Evolutionary conservation across 2,888 invertebrate species (phyloP), one percentile per base, ranked within the genome.

Genomic region (Yponomeuta evonymella): DNA sequence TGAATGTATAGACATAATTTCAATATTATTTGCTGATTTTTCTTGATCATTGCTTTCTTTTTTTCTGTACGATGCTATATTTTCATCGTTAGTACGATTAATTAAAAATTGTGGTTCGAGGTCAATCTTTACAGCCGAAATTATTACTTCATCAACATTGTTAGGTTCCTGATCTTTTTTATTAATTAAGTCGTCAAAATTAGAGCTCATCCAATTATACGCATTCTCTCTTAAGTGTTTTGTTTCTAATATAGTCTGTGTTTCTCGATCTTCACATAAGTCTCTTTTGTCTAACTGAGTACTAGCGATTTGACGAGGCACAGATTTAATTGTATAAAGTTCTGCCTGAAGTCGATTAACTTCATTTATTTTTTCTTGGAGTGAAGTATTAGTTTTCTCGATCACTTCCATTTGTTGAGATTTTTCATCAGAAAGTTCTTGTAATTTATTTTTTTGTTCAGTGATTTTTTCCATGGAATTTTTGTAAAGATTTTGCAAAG

Each of bases 351-450:
- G 75, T 12, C 68, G 58, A 48, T 70, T 70, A 10, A 87, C 76
- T 76, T 87, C 85, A 68, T 81, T 75, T 15, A 74, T 78, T 79
- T 87, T 86, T 23, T 77, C 74, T 72, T 80, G 73, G 71, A 88
- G 76, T 64, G 79, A 74, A 30, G 68, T 67, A 70, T 79, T 81
- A 10, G 81, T 71, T 72, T 76, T 79, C 70, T 81, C 75, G 29
- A 85, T 74, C 5, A 77, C 74, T n/a, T 73, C 58, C 43, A 75
- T 72, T 67, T 79, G 77, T 71, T 75, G 75, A 12, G 72, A 75
- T 51, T 79, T 83, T 65, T 85, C 80, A 51, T 78, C 74, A 43
- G 76, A 75, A 29, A 78, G 67, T 23, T 71, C 73, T 70, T 79
- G 68, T 3, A 83, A 10, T 71, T 80, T 79, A 62, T 79, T 78